Conservation (phyloP, 2,113 vertebrate genomes). For the Anguilla rostrata region DNA sequence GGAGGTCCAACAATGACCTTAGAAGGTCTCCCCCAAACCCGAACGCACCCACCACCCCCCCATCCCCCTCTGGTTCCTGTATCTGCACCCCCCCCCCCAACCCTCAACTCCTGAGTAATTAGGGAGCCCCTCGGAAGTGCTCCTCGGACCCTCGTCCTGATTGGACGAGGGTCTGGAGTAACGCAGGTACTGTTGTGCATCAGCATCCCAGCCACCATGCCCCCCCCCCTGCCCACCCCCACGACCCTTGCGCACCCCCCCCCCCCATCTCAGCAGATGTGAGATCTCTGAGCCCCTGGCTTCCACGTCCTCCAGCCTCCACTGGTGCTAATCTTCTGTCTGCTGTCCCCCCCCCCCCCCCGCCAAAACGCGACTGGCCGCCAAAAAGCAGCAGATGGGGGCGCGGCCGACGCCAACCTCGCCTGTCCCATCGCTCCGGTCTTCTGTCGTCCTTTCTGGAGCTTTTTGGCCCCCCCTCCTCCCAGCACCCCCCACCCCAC, state of each 20-base stretch:
- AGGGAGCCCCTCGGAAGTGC: background rate
- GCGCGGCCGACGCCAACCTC: conserved; percentile 15
- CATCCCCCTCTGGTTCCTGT: too few relatives aligned
- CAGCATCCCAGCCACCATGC: background rate
- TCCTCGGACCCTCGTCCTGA: background rate
- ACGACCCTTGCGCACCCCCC: background rate
- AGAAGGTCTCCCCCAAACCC: background rate
- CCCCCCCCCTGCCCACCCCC: background rate
- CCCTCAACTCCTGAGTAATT: conserved; percentile 2
- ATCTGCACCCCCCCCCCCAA: too few relatives aligned
- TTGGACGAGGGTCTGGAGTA: background rate
- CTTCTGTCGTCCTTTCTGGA: conserved; percentile 15
- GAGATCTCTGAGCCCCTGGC: background rate
- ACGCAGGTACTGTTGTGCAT: background rate
- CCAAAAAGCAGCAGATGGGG: conserved; percentile 30
- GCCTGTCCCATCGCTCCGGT: background rate
- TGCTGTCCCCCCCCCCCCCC: conserved; percentile 15
- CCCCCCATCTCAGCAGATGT: background rate
- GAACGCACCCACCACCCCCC: background rate
- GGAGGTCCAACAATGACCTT: background rate
- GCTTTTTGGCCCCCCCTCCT: background rate
- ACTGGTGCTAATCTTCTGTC: conserved; percentile 20
- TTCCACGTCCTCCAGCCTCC: conserved; percentile 8
- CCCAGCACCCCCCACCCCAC: background rate
- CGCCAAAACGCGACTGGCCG: conserved; percentile 12